A percentile compares a stretch with the other conserved stretches of the same genome.
Conservation (phyloP, 2,888 invertebrate species). For the Cetonia aurata region DNA sequence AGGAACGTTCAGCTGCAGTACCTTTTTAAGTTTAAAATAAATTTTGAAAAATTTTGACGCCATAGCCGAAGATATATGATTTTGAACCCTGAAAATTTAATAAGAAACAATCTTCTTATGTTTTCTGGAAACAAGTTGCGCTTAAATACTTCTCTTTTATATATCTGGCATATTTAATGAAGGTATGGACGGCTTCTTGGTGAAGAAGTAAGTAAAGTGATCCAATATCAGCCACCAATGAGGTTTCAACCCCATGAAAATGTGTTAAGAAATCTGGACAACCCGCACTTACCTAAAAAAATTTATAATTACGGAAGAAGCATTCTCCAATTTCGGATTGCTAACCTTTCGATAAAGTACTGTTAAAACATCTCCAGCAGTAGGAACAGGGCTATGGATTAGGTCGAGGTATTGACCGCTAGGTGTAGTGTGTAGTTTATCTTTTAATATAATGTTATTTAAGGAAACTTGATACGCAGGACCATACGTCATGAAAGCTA, state of each 20-base stretch:
- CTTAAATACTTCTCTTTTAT: conserved; percentile 72
- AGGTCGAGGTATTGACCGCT: conserved; percentile 84
- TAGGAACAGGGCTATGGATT: conserved; percentile 72
- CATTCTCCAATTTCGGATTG: too few relatives aligned
- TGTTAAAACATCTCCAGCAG: conserved; percentile 75
- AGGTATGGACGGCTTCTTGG: conserved; percentile 78
- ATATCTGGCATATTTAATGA: conserved; percentile 77
- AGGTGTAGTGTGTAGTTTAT: conserved; percentile 80
- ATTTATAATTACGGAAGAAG: too few relatives aligned
- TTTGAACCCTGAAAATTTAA: conserved; percentile 53
- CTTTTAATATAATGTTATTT: conserved; percentile 76
- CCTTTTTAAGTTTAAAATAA: conserved; percentile 8
- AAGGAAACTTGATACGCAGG: conserved; percentile 81
- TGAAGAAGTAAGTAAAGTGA: conserved; percentile 76
- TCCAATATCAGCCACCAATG: conserved; percentile 78
- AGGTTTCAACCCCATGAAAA: conserved; percentile 85
- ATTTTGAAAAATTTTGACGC: conserved; percentile 32
- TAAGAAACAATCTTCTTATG: background rate
- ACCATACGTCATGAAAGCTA: conserved; percentile 83
- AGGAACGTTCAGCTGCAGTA: conserved; percentile 49
- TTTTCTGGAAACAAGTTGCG: background rate
- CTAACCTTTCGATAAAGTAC: conserved; percentile 81
- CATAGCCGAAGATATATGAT: conserved; percentile 57
- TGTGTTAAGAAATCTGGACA: conserved; percentile 87
- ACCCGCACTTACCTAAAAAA: conserved; percentile 77